Percentiles rank a stretch among this genome's conserved stretches.
These are phyloP conservation scores for Enoplosus armatus DNA, from an alignment of 2,797 vertebrate species.

Conservation along the genomic window DNA sequence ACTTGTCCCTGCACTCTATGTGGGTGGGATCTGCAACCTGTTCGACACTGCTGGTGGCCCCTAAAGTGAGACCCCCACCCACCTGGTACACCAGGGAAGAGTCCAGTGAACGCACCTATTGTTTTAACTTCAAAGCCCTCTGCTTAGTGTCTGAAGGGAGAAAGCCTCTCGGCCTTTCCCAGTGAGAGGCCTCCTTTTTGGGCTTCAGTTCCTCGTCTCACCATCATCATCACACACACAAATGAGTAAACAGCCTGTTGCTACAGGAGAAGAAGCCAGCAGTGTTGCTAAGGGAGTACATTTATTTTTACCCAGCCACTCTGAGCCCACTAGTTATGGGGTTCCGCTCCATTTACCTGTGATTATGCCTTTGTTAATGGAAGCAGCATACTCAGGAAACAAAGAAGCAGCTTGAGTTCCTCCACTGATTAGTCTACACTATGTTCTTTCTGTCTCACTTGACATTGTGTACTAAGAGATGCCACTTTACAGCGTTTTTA, in stretches of 20 bases:
- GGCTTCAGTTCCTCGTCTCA: slow-evolving; percentile 16
- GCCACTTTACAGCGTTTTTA: neutral
- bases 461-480: neutral
- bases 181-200: slow-evolving; percentile 60
- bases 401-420: slow-evolving; percentile 28
- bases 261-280: slow-evolving; percentile 50
- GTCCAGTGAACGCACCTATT: slow-evolving; percentile 61
- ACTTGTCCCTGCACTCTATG: slow-evolving; percentile 50
- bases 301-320: slow-evolving; percentile 69
- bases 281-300: slow-evolving; percentile 57
- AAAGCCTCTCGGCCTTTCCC: slow-evolving; percentile 54
- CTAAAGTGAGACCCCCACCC: slow-evolving; percentile 61
- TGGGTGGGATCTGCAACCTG: slow-evolving; percentile 74
- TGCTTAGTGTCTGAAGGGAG: slow-evolving; percentile 44
- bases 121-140: slow-evolving; percentile 71
- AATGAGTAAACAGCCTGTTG: slow-evolving; percentile 72
- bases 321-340: slow-evolving; percentile 50
- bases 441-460: slow-evolving; percentile 24
- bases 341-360: slow-evolving; percentile 66
- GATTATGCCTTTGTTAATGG: slow-evolving; percentile 64
- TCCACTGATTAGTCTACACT: slow-evolving; percentile 20
- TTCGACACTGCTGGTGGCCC: slow-evolving; percentile 51
- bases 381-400: slow-evolving; percentile 39
- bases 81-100: slow-evolving; percentile 53
- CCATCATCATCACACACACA: slow-evolving; percentile 35